Conservation (phyloP, 2,113 vertebrate species). For the Lepisosteus oculatus region DNA sequence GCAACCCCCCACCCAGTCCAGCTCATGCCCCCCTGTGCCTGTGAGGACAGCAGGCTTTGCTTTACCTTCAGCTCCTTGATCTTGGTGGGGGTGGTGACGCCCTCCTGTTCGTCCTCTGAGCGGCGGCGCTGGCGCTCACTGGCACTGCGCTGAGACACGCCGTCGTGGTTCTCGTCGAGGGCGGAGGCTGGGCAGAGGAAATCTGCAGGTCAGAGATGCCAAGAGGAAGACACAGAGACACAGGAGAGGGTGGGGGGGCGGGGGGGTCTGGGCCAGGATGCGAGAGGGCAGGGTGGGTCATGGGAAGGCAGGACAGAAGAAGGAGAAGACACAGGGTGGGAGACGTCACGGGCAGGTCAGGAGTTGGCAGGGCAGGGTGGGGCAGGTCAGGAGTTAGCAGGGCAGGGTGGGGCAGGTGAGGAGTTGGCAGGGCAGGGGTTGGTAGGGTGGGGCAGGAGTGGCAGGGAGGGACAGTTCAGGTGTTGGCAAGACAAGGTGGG, state of each 20-base stretch:
- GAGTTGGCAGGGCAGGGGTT: not conserved
- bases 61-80: constrained; percentile 92
- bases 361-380: not conserved
- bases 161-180: constrained; percentile 82
- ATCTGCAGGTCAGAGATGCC: constrained; percentile 61
- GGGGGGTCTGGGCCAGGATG: not conserved
- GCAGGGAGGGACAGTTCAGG: no score
- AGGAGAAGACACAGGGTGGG: not conserved
- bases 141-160: constrained; percentile 57
- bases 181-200: constrained; percentile 86
- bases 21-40: no score
- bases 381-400: not conserved
- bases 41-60: not conserved
- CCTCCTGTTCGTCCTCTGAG: constrained; percentile 57
- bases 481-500: no score
- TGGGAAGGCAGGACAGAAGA: not conserved
- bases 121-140: constrained; percentile 49
- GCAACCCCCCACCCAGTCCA: no score
- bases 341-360: not conserved
- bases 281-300: not conserved
- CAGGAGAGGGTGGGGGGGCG: not conserved
- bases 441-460: no score
- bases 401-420: not conserved
- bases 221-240: constrained; percentile 1
- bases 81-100: constrained; percentile 78